Evolutionary conservation across 1,140 invertebrate genomes (phyloP).

Genomic region (Caenorhabditis elegans): DNA sequence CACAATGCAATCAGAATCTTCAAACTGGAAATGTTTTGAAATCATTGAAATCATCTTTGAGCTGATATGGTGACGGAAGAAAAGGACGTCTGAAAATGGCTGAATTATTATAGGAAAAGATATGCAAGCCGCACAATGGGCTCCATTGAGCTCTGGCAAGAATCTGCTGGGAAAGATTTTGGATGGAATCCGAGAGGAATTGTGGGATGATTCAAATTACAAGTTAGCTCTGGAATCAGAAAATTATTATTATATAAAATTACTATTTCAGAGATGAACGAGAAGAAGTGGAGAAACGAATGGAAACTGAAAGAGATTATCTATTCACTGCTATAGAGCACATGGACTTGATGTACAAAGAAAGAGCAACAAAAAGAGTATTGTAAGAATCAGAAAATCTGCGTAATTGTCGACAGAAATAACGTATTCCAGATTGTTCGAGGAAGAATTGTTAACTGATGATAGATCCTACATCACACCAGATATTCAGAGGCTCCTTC

Average conservation of each 20-base stretch:
- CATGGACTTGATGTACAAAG: neutral
- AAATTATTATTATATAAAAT: neutral
- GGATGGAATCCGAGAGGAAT: neutral
- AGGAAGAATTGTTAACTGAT: neutral
- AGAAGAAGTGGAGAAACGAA: neutral
- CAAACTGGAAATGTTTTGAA: too few species aligned
- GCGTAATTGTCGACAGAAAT: too few species aligned
- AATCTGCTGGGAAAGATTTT: neutral
- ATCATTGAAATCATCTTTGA: too few species aligned
- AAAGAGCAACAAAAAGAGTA: neutral
- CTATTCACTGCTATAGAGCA: neutral
- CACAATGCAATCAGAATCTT: too few species aligned
- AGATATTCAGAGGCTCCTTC: neutral
- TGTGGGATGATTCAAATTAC: neutral
- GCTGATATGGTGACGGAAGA: too few species aligned
- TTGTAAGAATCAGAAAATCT: neutral
- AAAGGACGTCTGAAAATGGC: too few species aligned
- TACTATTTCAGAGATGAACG: neutral
- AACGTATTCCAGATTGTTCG: too few species aligned
- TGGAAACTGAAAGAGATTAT: neutral
- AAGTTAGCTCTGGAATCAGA: neutral
- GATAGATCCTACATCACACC: neutral
- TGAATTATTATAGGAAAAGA: neutral
- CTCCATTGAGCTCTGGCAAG: neutral
- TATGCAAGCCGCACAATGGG: neutral